phyloP scores from a whole-genome alignment of 2,797 vertebrate species.

The Argyrosomus regius region DNA sequence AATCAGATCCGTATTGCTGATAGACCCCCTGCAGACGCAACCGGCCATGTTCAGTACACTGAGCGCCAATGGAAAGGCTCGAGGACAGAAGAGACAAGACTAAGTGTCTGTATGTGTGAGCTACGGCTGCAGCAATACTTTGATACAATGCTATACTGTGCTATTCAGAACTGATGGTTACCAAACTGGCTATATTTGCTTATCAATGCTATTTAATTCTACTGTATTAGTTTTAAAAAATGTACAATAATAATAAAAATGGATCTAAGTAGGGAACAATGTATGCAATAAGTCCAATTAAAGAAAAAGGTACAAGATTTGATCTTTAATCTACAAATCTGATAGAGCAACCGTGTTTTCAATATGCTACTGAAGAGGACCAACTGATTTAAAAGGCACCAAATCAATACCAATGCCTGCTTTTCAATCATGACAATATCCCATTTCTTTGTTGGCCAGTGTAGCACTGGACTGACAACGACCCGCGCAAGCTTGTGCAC shows the following conservation, averaged over 20 bases:
- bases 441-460: not conserved
- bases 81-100: conserved; percentile 6
- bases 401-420: not conserved
- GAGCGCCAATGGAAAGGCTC: conserved; percentile 35
- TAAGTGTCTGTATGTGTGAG: conserved; percentile 9
- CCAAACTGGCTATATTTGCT: too few relatives aligned
- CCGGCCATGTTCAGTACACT: conserved; percentile 14
- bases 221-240: too few relatives aligned
- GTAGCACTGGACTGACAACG: too few relatives aligned
- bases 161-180: too few relatives aligned
- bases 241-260: not conserved
- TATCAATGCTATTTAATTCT: too few relatives aligned
- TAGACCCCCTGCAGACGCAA: conserved; percentile 54
- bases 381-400: not conserved
- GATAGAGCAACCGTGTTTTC: not conserved
- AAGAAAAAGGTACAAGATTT: not conserved
- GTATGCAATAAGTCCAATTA: not conserved
- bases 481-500: not conserved
- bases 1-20: conserved; percentile 61
- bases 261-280: not conserved
- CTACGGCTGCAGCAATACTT: too few relatives aligned
- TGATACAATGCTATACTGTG: too few relatives aligned
- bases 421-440: not conserved
- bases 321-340: not conserved
- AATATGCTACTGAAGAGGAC: not conserved